Evolutionary conservation across 2,113 vertebrate species (phyloP).

Genomic region (Miniopterus natalensis): DNA sequence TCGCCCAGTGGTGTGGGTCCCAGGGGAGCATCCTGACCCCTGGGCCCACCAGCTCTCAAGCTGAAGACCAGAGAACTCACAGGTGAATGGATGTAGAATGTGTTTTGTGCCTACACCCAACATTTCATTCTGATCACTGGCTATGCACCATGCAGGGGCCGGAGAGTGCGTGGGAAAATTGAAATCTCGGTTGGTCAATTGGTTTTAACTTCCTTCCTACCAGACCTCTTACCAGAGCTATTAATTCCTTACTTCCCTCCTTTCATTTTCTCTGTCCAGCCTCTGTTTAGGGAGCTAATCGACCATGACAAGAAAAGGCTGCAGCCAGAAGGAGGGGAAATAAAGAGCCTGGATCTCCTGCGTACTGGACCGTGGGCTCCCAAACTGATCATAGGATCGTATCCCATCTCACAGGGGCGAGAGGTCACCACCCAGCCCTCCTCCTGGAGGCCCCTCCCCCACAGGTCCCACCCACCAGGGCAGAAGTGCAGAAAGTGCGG

Average conservation of each 20-base stretch:
- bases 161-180: neutral
- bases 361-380: accelerated
- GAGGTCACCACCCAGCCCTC: neutral
- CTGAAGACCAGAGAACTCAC: neutral
- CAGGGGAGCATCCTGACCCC: neutral
- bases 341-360: neutral
- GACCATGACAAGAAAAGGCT: neutral
- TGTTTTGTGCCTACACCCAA: neutral
- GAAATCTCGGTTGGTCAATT: slow-evolving; percentile 20
- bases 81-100: neutral
- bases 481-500: neutral
- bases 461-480: neutral
- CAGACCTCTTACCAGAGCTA: slow-evolving; percentile 39
- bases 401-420: neutral
- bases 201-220: slow-evolving; percentile 48
- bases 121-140: neutral
- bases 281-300: slow-evolving; percentile 27
- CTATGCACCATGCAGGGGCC: neutral
- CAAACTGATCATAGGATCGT: accelerated
- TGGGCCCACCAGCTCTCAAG: neutral
- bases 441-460: neutral
- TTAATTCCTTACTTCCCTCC: slow-evolving; percentile 45
- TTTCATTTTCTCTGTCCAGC: slow-evolving; percentile 50
- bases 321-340: neutral
- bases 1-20: accelerated